Percentiles rank a stretch among this genome's conserved stretches.
These are phyloP conservation scores for Eilema griseolum DNA, from an alignment of 2,888 invertebrate species.

Conservation along the genomic window DNA sequence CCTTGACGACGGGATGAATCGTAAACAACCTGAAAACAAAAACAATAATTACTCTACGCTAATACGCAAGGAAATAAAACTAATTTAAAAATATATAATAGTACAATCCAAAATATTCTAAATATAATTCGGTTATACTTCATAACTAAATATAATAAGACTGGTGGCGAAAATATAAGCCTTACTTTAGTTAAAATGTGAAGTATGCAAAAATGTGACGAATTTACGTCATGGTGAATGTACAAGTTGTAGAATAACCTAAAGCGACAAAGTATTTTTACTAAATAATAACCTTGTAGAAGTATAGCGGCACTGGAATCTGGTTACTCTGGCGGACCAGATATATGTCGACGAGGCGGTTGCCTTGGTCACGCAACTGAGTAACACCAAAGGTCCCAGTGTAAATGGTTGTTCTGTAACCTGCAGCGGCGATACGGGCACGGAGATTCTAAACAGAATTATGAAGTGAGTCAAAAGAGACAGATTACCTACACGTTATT, in stretches of 20 bases:
- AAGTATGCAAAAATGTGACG: too few relatives aligned
- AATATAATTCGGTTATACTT: too few relatives aligned
- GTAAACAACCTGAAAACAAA: slow-evolving; percentile 79
- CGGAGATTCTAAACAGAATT: slow-evolving; percentile 17
- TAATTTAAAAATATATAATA: too few relatives aligned
- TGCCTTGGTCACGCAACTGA: slow-evolving; percentile 77
- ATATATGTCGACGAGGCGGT: slow-evolving; percentile 74
- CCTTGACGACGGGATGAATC: slow-evolving; percentile 81
- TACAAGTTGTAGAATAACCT: not conserved
- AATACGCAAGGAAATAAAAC: not conserved
- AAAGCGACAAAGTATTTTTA: not conserved
- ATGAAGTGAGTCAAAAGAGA: not conserved
- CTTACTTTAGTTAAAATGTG: too few relatives aligned
- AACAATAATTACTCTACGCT: not conserved
- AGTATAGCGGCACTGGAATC: slow-evolving; percentile 77
- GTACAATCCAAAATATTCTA: too few relatives aligned
- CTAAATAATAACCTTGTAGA: slow-evolving; percentile 71
- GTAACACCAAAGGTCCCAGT: slow-evolving; percentile 88
- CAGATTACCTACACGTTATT: not conserved
- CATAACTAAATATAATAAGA: not conserved
- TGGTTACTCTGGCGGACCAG: slow-evolving; percentile 70
- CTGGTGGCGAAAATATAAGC: not conserved
- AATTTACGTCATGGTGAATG: too few relatives aligned
- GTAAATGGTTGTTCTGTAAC: slow-evolving; percentile 79
- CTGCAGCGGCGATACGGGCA: slow-evolving; percentile 61